A percentile compares a stretch with the other conserved stretches of the same genome.
Evolutionary conservation across 2,797 vertebrate genomes (phyloP).

Genomic region (Selene dorsalis): DNA sequence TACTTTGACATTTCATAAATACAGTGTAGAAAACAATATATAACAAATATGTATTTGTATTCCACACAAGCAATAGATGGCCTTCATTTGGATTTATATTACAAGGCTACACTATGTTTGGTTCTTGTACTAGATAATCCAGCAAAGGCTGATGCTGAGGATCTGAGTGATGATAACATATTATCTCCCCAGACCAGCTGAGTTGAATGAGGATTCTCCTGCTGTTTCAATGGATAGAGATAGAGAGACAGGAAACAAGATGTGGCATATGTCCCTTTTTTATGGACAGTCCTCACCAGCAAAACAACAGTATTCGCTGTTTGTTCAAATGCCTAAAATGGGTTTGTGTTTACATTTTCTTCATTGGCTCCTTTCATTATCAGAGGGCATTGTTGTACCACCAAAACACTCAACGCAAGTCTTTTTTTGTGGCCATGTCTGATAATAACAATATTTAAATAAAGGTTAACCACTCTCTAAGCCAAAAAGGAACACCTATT

Average conservation of each 20-base stretch:
- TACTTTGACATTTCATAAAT: not conserved
- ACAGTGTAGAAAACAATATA: not conserved
- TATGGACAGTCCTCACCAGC: slow-evolving; percentile 1
- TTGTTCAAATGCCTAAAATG: slow-evolving; percentile 27
- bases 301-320: slow-evolving; percentile 19
- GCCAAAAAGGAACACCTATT: not conserved
- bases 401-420: not conserved
- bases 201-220: slow-evolving; percentile 57
- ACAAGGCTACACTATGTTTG: slow-evolving; percentile 36
- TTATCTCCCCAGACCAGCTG: slow-evolving; percentile 55
- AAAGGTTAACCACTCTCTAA: not conserved
- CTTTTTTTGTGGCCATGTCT: not conserved
- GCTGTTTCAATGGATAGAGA: slow-evolving; percentile 48
- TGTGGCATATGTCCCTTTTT: slow-evolving; percentile 20
- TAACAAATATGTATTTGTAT: not conserved
- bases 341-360: slow-evolving; percentile 15
- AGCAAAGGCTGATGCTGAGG: slow-evolving; percentile 44
- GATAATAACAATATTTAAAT: not conserved
- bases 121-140: slow-evolving; percentile 55
- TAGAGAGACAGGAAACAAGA: slow-evolving; percentile 28
- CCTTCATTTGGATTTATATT: slow-evolving; percentile 40
- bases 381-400: not conserved
- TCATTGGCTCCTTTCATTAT: not conserved
- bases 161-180: slow-evolving; percentile 54
- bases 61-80: slow-evolving; percentile 12